Conservation (phyloP, 2,797 vertebrate genomes). For the Hephaestus fuliginosus region DNA sequence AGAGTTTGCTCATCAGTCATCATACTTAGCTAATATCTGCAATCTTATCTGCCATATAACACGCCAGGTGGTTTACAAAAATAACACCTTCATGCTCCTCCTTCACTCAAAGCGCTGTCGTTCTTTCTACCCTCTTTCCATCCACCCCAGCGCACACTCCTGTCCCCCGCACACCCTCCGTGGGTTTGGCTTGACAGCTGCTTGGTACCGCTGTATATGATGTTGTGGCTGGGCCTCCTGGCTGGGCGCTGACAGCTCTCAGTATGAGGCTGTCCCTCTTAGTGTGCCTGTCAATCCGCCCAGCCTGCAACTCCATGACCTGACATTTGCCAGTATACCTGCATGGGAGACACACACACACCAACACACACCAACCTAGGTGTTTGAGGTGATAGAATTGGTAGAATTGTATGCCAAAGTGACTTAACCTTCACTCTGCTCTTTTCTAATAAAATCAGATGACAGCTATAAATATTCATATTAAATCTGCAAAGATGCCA, state of each 20-base stretch:
- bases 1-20: not conserved
- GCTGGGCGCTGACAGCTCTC: conserved; percentile 71
- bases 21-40: not conserved
- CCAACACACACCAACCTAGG: not conserved
- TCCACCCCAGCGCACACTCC: conserved; percentile 20
- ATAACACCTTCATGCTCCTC: conserved; percentile 40
- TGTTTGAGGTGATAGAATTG: not conserved
- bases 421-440: not conserved
- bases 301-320: conserved; percentile 49
- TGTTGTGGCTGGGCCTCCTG: conserved; percentile 53
- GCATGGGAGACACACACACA: conserved; percentile 15
- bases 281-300: conserved; percentile 65
- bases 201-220: conserved; percentile 49
- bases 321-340: conserved; percentile 56
- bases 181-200: conserved; percentile 69
- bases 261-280: conserved; percentile 59
- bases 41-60: not conserved
- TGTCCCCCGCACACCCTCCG: conserved; percentile 33
- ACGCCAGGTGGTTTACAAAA: conserved; percentile 40
- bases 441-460: not conserved
- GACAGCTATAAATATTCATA: not conserved
- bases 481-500: not conserved
- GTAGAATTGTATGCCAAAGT: not conserved
- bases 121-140: conserved; percentile 19
- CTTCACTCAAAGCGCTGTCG: conserved; percentile 33